phyloP scores from a whole-genome alignment of 2,113 vertebrate species.

The Passer montanus region DNA sequence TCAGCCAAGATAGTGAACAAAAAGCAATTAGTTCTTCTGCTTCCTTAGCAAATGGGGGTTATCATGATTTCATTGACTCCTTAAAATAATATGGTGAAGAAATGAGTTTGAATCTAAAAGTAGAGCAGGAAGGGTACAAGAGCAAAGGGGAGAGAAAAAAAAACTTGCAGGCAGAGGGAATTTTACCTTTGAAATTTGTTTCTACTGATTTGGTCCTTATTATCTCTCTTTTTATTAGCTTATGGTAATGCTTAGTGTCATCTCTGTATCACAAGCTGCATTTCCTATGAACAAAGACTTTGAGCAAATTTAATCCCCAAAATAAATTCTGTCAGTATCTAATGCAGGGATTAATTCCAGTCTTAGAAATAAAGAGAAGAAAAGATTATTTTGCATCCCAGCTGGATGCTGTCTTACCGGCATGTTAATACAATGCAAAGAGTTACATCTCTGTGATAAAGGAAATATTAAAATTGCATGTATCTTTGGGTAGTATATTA shows the following conservation, averaged over 20 bases:
- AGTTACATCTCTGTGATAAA: constrained; percentile 9
- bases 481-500: constrained; percentile 38
- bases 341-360: constrained; percentile 48
- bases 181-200: constrained; percentile 44
- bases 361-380: constrained; percentile 38
- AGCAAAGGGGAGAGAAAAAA: not conserved
- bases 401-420: constrained; percentile 35
- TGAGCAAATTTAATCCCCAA: constrained; percentile 52
- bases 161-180: not conserved
- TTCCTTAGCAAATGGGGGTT: constrained; percentile 62
- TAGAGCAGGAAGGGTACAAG: not conserved
- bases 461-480: not conserved
- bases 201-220: constrained; percentile 34
- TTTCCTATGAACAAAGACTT: constrained; percentile 29
- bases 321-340: constrained; percentile 30
- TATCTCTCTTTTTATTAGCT: constrained; percentile 36
- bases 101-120: constrained; percentile 51
- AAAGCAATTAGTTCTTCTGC: constrained; percentile 74
- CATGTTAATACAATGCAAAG: not conserved
- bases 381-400: constrained; percentile 6
- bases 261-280: not conserved
- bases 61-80: constrained; percentile 70
- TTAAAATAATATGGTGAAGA: constrained; percentile 65
- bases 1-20: constrained; percentile 73
- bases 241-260: constrained; percentile 31